Conservation (phyloP, 30 jellyfish, hydroid and myxozoan genomes). For the Catostylus mosaicus region DNA sequence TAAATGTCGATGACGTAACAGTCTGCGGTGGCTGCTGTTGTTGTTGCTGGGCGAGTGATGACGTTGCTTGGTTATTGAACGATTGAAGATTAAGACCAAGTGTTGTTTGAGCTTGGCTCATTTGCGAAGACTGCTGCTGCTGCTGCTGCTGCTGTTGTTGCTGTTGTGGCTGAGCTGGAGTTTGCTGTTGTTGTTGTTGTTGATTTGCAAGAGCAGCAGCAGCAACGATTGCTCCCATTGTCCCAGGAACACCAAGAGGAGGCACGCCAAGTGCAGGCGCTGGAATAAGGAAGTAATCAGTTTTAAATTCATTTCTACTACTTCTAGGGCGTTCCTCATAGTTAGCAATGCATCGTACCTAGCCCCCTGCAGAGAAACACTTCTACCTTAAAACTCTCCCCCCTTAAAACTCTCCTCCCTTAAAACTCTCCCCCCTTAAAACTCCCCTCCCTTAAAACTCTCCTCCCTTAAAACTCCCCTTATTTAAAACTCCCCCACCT, state of each 20-base stretch:
- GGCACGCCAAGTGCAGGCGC: slow-evolving; percentile 49
- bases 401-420: too few relatives aligned
- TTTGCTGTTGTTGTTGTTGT: slow-evolving; percentile 76
- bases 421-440: too few relatives aligned
- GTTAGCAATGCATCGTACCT: too few relatives aligned
- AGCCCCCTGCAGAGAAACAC: too few relatives aligned
- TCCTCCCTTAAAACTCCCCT: too few relatives aligned
- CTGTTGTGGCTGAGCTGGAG: slow-evolving; percentile 66
- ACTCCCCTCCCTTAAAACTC: too few relatives aligned
- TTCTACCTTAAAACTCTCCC: too few relatives aligned
- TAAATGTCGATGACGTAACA: slow-evolving; percentile 33
- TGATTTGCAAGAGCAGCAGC: slow-evolving; percentile 92
- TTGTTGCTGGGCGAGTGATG: slow-evolving; percentile 23
- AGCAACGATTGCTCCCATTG: slow-evolving; percentile 98
- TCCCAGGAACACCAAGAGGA: slow-evolving; percentile 79
- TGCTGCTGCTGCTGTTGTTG: slow-evolving; percentile 86
- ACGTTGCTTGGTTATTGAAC: slow-evolving; percentile 29
- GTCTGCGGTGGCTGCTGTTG: slow-evolving; percentile 33
- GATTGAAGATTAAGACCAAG: slow-evolving; percentile 50
- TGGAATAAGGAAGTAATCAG: not conserved
- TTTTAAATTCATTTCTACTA: not conserved
- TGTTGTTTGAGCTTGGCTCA: slow-evolving; percentile 40
- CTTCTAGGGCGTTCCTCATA: not conserved
- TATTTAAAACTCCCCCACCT: too few relatives aligned
- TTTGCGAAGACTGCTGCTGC: slow-evolving; percentile 57